Evolutionary conservation across 2,113 vertebrate genomes (phyloP).

Genomic region (Holacanthus passer): DNA sequence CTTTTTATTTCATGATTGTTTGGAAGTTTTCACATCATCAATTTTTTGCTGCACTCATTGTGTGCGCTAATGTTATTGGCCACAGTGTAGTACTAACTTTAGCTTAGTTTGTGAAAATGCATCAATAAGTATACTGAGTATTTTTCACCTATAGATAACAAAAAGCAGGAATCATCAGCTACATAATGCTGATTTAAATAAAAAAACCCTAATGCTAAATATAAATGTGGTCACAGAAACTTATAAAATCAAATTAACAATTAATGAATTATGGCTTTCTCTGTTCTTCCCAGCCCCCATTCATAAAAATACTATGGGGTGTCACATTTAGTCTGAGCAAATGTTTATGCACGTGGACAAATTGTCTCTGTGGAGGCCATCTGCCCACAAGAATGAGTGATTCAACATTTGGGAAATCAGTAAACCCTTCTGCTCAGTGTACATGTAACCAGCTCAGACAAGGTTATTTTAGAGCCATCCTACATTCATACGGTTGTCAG

Average conservation of each 20-base stretch:
- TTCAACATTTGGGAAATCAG: not conserved
- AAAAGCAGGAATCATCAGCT: too few species aligned
- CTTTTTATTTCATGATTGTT: too few species aligned
- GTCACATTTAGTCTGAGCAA: not conserved
- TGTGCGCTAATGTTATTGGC: too few species aligned
- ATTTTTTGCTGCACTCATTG: too few species aligned
- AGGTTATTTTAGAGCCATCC: not conserved
- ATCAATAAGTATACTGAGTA: too few species aligned
- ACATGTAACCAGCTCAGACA: not conserved
- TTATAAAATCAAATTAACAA: not conserved
- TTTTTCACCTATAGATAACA: too few species aligned
- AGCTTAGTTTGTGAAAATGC: too few species aligned
- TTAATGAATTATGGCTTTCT: not conserved
- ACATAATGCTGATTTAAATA: too few species aligned
- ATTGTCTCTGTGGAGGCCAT: not conserved
- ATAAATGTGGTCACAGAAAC: not conserved
- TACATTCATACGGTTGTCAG: not conserved
- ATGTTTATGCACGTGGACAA: constrained; percentile 7
- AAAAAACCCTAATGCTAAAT: not conserved
- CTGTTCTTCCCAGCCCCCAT: not conserved
- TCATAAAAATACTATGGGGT: not conserved
- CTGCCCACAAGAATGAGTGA: not conserved
- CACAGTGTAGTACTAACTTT: too few species aligned
- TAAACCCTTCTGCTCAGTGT: not conserved
- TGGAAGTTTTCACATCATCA: too few species aligned